Evolutionary conservation across 2,888 invertebrate genomes (phyloP).

Genomic region (Incurvaria masculella): DNA sequence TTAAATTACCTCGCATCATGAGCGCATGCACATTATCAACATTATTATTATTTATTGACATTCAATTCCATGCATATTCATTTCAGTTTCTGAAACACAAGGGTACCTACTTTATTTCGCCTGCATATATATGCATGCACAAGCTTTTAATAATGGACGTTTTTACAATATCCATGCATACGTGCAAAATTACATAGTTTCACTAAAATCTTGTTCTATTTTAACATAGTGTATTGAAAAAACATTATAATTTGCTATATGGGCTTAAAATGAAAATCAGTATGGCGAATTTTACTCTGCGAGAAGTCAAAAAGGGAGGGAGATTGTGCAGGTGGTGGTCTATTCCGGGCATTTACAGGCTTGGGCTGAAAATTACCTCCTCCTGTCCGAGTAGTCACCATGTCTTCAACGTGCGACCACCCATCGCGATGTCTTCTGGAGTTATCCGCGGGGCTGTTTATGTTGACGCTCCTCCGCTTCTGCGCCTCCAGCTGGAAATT

Average conservation of each 20-base stretch:
- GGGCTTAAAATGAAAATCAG: neutral
- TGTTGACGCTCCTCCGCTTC: constrained; percentile 38
- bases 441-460: constrained; percentile 5
- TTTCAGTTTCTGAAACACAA: neutral
- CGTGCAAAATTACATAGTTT: too few species aligned
- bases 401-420: constrained; percentile 44
- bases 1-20: neutral
- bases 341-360: constrained; percentile 25
- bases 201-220: too few species aligned
- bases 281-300: neutral
- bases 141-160: too few species aligned
- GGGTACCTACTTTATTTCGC: neutral
- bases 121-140: too few species aligned
- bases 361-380: constrained; percentile 40
- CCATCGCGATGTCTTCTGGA: constrained; percentile 12
- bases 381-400: constrained; percentile 34
- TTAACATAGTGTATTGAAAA: too few species aligned
- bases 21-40: neutral
- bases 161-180: too few species aligned
- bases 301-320: neutral
- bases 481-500: constrained; percentile 43
- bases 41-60: neutral
- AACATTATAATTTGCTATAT: too few species aligned
- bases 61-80: neutral
- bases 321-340: neutral